A percentile compares a stretch with the other conserved stretches of the same genome.
Conservation (phyloP, 1,140 invertebrate species). For the Pinna nobilis region DNA sequence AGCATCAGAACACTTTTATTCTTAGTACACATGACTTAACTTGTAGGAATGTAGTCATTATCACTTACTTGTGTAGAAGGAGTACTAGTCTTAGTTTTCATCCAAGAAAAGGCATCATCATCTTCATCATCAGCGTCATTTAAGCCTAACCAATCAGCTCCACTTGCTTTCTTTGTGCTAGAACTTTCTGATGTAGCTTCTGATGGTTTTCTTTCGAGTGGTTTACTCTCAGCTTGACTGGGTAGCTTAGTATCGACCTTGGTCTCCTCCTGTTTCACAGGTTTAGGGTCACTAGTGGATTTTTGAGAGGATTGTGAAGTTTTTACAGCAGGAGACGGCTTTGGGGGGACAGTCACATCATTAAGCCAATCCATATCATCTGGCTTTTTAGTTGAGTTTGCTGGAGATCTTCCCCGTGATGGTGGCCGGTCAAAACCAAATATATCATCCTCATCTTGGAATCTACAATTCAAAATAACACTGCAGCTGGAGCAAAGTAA, state of each 20-base stretch:
- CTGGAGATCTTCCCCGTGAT: conserved; percentile 41
- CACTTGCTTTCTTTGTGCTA: conserved; percentile 17
- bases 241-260: conserved; percentile 10
- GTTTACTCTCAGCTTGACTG: not conserved
- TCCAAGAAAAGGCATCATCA: conserved; percentile 35
- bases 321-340: conserved; percentile 19
- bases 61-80: not conserved
- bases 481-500: no score
- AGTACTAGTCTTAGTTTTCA: not conserved
- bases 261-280: not conserved
- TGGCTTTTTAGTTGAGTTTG: conserved; percentile 27
- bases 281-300: not conserved
- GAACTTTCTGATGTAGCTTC: not conserved
- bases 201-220: conserved; percentile 17
- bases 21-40: not conserved
- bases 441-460: conserved; percentile 64
- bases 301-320: not conserved
- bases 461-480: conserved; percentile 38
- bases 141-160: conserved; percentile 56
- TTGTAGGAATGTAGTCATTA: not conserved
- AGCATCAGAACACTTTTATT: no score
- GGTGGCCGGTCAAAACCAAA: conserved; percentile 58
- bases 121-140: conserved; percentile 55
- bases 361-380: conserved; percentile 62
- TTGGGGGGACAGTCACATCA: conserved; percentile 20